Evolutionary conservation across 2,797 vertebrate genomes (phyloP), one percentile per base, ranked within the genome.

Genomic region (Diplodus puntazzo): DNA sequence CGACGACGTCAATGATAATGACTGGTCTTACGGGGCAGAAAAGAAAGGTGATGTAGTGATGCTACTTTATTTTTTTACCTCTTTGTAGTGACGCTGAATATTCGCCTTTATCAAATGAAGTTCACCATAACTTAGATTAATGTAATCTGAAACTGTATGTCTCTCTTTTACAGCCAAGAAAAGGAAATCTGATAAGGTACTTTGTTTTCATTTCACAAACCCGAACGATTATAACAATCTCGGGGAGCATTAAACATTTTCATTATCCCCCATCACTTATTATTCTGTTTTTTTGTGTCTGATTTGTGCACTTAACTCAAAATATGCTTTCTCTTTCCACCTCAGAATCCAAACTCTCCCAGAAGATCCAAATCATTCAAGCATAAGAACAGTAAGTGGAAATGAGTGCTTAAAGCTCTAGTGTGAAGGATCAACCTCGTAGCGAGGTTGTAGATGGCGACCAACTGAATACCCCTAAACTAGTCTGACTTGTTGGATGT

Each of bases 1-100:
- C 0, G 98, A 99, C 1, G 98, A 99, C 77, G 96, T 99, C 93
- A 99, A 99, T 34, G 98, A 99, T 90, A 99, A 99, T 0, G 98
- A 99, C 92, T 99, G 98, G 98, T 99, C 98, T 30, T 99, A 99
- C 1, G 98, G 98, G 85, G 98, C 98, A 0, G 98, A 99, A 95
- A 99, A 99, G 95, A 99, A 98, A 97, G 96, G 98, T 99, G 88
- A 91, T 59, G 65, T 30, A 8, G 27, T 23, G 20, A 4, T 65
- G 21, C 12, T 53, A 1, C 17, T 63, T 34, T 43, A 10, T 55
- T 27, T 62, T 43, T 46, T 55, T n/a, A 11, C 3, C 2, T 50
- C 11, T 23, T 34, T 77, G 42, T 43, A 0, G 8, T 11, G 3
- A 50, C 20, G 17, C 45, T 43, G 1, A 52, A 58, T 57, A 18